Evolutionary conservation across 2,797 vertebrate species (phyloP).

Genomic region (Sciurus carolinensis): DNA sequence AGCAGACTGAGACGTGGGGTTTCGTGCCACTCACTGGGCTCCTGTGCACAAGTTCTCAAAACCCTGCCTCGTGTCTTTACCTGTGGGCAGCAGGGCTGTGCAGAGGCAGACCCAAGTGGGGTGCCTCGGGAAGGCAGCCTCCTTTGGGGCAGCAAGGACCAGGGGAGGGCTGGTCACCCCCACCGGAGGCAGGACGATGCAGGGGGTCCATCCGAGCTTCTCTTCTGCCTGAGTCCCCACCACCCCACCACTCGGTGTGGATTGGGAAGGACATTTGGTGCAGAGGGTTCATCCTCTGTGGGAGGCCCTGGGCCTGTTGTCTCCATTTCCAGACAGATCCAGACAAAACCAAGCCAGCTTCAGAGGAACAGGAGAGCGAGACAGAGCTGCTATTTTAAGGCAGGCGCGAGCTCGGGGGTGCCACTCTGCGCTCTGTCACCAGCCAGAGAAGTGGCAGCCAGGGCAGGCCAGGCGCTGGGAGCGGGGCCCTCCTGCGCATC

Average conservation of each 20-base stretch:
- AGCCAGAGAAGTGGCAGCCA: not conserved
- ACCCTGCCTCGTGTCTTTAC: not conserved
- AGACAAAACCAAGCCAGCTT: slow-evolving; percentile 46
- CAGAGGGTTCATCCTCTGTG: not conserved
- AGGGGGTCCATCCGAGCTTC: not conserved
- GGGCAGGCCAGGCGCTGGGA: rapidly evolving
- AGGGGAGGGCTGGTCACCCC: not conserved
- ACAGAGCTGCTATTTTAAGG: slow-evolving; percentile 68
- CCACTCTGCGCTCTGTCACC: not conserved
- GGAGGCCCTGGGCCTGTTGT: not conserved
- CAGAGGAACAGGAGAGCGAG: slow-evolving; percentile 28
- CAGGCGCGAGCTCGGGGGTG: not conserved
- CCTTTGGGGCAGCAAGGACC: not conserved
- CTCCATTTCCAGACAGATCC: slow-evolving; percentile 68
- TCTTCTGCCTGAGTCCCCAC: not conserved
- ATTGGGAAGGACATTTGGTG: not conserved
- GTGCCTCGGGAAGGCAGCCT: not conserved
- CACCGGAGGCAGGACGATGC: not conserved
- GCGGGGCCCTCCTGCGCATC: not conserved
- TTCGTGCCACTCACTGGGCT: not conserved
- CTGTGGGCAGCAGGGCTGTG: not conserved
- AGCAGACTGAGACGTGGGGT: too few species aligned
- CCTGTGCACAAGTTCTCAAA: too few species aligned
- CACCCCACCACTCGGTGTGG: rapidly evolving
- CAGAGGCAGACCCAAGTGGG: not conserved